A percentile compares a stretch with the other conserved stretches of the same genome.
Evolutionary conservation across 1,140 invertebrate species (phyloP).

Genomic region (Zaprionus nigranus): DNA sequence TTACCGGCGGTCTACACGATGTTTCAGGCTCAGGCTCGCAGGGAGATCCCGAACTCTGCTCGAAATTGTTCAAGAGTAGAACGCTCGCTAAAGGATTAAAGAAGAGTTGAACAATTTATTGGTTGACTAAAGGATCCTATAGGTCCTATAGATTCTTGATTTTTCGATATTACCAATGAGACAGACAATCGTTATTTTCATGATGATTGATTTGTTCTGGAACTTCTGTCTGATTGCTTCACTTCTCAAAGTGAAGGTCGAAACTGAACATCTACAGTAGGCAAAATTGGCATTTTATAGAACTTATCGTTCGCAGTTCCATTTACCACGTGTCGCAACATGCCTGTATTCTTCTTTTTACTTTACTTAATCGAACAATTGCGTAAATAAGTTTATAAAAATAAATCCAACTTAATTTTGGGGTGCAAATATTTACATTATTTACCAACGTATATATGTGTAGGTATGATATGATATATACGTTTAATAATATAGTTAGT

Average conservation of each 20-base stretch:
- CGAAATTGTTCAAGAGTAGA: slow-evolving; percentile 2
- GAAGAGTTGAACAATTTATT: background rate
- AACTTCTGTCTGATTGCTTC: background rate
- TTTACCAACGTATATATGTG: too few relatives aligned
- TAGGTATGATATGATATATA: background rate
- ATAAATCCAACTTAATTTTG: background rate
- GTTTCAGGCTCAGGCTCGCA: background rate
- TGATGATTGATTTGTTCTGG: background rate
- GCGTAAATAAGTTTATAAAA: slow-evolving; percentile 3
- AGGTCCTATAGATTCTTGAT: background rate
- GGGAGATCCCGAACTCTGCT: background rate
- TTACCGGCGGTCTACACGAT: background rate
- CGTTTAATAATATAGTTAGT: too few relatives aligned
- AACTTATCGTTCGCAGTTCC: background rate
- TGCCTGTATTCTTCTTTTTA: background rate
- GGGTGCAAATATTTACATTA: background rate
- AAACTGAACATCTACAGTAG: background rate
- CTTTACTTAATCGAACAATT: background rate
- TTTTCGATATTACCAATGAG: background rate
- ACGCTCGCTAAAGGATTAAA: background rate
- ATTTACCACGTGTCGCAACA: background rate
- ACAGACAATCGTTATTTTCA: background rate
- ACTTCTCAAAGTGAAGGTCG: background rate
- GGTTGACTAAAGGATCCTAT: background rate
- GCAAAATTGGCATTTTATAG: background rate